Percentiles rank a stretch among this genome's conserved stretches.
These are phyloP conservation scores for Eucidaris tribuloides DNA, from an alignment of 35 echinoderm and acorn worm genomes.

Conservation along the genomic window DNA sequence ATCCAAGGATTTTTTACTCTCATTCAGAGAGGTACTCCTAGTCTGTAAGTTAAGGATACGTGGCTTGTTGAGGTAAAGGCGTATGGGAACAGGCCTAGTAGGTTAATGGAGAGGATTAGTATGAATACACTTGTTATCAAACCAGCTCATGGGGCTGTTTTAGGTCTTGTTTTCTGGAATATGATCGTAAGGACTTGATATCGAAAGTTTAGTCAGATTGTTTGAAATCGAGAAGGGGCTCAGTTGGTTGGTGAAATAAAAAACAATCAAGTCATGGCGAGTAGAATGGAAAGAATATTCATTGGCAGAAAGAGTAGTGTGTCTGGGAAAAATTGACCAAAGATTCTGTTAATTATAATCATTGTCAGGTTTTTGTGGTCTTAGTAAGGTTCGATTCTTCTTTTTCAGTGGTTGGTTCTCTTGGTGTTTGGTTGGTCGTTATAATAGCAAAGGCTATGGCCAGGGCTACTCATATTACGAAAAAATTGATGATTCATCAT, in stretches of 20 bases:
- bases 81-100: constrained; percentile 51
- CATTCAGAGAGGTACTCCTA: constrained; percentile 43
- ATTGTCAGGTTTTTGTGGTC: constrained; percentile 23
- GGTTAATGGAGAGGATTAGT: constrained; percentile 38
- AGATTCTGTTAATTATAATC: constrained; percentile 46
- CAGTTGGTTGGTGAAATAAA: neutral
- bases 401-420: neutral
- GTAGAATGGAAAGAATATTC: neutral
- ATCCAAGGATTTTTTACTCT: constrained; percentile 38
- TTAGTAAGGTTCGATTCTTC: neutral
- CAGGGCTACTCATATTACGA: constrained; percentile 24
- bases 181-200: neutral
- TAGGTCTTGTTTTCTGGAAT: constrained; percentile 18
- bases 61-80: constrained; percentile 59
- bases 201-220: neutral
- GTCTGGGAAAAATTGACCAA: constrained; percentile 65
- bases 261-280: constrained; percentile 14
- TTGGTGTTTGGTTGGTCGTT: neutral
- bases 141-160: neutral
- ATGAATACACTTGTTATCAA: constrained; percentile 34
- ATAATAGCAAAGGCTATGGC: neutral
- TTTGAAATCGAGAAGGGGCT: neutral
- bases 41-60: constrained; percentile 32
- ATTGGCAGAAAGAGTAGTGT: constrained; percentile 7
- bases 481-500: constrained; percentile 45